Base-by-base conservation (phyloP, 1,140 invertebrate species). In the Cataglyphis hispanica region DNA sequence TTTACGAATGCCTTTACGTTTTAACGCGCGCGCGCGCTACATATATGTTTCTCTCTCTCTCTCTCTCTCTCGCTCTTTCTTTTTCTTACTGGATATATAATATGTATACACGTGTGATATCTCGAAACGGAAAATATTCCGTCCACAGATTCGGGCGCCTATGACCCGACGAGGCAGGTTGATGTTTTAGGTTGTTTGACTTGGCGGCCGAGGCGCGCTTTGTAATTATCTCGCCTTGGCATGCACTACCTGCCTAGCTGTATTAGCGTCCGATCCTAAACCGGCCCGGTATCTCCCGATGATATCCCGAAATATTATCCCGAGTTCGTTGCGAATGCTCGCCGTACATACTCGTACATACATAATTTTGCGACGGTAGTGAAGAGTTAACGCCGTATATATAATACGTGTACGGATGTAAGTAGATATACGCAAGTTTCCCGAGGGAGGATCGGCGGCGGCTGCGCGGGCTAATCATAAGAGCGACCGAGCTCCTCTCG, bases 161-260 rank as follows among this genome's bases (percentile, higher is more conserved):
- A 93, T 94, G 93, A 90, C 90, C 84, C 87, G n/a, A n/a, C 91
- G 91, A 88, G 90, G 90, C 87, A 89, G 87, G 91, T 91, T 93
- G 93, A 94, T 95, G 93, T 94, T 77, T 95, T 94, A 94, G 93
- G 94, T 95, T 95, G 94, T 95, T 95, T 95, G 94, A 95, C 94
- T 95, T 95, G 93, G 93, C 94, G 94, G 94, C 86, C 92, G 89
- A 90, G 91, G 72, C 92, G 94, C 93, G 94, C 94, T 94, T 93
- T 95, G 94, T 95, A 95, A 95, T 95, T 95, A 95, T 95, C 94
- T 94, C 94, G 93, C 94, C 94, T 95, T 83, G 93, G 93, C 93
- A 93, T 94, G 93, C 94, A 94, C 94, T 95, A 93, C 92, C 93
- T 93, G 91, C 91, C 91, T 91, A 93, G 91, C 91, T 93, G 93